Conservation (phyloP, 2,888 invertebrate genomes). For the Aelia acuminata region DNA sequence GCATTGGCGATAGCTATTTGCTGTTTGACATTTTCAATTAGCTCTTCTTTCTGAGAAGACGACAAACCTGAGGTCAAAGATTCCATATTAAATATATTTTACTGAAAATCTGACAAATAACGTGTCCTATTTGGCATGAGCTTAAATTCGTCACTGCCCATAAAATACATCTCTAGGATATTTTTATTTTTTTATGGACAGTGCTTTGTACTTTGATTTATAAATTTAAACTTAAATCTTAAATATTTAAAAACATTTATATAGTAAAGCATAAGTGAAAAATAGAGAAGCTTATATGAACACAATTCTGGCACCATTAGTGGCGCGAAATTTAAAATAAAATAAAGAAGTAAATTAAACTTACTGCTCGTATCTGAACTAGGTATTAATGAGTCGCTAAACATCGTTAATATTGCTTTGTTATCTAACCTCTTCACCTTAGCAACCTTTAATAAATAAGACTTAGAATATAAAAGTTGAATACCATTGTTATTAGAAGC, state of each 20-base stretch:
- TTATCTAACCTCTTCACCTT: background rate
- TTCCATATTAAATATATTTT: conserved; percentile 72
- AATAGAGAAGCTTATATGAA: background rate
- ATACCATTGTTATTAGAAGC: conserved; percentile 6
- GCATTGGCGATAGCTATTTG: conserved; percentile 95
- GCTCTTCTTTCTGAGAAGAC: conserved; percentile 83
- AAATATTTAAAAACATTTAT: too few relatives aligned
- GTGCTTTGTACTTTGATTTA: background rate
- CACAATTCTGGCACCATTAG: background rate
- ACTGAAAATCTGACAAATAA: conserved; percentile 37
- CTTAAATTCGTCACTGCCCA: conserved; percentile 37
- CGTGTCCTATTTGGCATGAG: conserved; percentile 37
- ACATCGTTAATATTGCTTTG: background rate
- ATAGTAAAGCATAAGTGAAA: background rate
- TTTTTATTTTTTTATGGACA: background rate
- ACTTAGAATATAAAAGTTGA: background rate
- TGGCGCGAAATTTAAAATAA: conserved; percentile 10
- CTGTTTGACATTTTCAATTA: conserved; percentile 95
- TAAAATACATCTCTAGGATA: background rate
- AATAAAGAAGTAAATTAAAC: background rate
- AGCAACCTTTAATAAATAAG: background rate
- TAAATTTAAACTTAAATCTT: background rate
- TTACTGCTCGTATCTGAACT: conserved; percentile 31
- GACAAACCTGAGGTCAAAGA: conserved; percentile 74
- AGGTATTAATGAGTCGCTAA: conserved; percentile 1